A percentile compares a stretch with the other conserved stretches of the same genome.
Conservation (phyloP, 2,888 invertebrate species). For the Macrosoma leucophasiata region DNA sequence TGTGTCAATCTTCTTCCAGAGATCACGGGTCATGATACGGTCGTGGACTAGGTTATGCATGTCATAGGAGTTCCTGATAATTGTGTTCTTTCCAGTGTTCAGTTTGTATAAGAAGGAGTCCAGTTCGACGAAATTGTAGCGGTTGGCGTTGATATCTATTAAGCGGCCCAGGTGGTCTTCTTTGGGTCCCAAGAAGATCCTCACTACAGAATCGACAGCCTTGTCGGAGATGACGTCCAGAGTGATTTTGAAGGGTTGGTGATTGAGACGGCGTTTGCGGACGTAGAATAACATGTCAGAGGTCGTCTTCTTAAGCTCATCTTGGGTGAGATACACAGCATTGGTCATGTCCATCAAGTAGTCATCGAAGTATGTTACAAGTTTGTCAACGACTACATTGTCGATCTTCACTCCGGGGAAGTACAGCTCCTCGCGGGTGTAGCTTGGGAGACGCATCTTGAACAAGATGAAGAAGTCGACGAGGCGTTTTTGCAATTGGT, state of each 20-base stretch:
- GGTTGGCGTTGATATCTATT: conserved; percentile 74
- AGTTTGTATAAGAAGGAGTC: conserved; percentile 78
- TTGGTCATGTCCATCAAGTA: conserved; percentile 79
- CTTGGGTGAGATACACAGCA: conserved; percentile 64
- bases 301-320: conserved; percentile 59
- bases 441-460: conserved; percentile 74
- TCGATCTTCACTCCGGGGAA: conserved; percentile 80
- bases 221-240: conserved; percentile 76
- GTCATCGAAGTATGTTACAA: conserved; percentile 81
- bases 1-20: conserved; percentile 77
- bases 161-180: conserved; percentile 73
- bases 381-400: conserved; percentile 76
- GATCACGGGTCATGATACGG: conserved; percentile 77
- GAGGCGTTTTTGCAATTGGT: conserved; percentile 79
- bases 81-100: conserved; percentile 77
- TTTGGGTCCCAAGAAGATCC: conserved; percentile 82
- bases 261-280: conserved; percentile 78
- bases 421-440: conserved; percentile 76
- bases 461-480: conserved; percentile 73
- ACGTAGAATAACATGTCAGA: conserved; percentile 69
- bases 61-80: conserved; percentile 78
- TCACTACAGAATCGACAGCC: conserved; percentile 77
- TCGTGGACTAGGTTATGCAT: conserved; percentile 80
- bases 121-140: conserved; percentile 78
- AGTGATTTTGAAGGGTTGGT: conserved; percentile 77